Base-by-base conservation (phyloP, 2,888 invertebrate genomes). In the Patella caerulea region DNA sequence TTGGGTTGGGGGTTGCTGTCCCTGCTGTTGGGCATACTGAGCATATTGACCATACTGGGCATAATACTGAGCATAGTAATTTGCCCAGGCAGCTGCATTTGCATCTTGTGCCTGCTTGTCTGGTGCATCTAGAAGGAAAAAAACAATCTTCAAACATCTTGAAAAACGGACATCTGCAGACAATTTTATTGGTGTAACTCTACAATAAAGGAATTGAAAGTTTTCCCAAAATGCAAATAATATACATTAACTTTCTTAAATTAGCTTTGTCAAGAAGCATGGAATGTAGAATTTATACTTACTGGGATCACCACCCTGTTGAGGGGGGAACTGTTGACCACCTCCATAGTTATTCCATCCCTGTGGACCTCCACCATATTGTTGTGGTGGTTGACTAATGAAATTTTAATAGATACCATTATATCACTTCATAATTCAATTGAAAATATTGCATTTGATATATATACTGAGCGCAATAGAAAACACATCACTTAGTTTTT, bases 11-110 rank as follows among this genome's bases (percentile, higher is more conserved):
- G 86, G 82, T 76, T 84, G 83, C 17, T 82, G 86, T 65, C 78
- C 78, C 72, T 84, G 87, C 65, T 84, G 84, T 70, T 82, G 84
- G 19, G 75, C 78, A 19, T 83, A 83, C 78, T 86, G 86, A 15
- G 80, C 82, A 72, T 81, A 84, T 69, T 86, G 86, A 34, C 87
- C 88, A 79, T 88, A 87, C 84, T 90, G 91, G 69, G 88, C 87
- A 80, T 92, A 92, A 84, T 91, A 92, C 85, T 92, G 92, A 72
- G 92, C 90, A 86, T 93, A 93, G 84, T 93, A 93, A 3, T 92
- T 92, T 12, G 92, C 92, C 93, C 93, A 93, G 1, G 92, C 92
- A 56, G 92, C 92, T 45, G 92, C 92, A 85, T 92, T 92, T 69
- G 89, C 88, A 83, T 92, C 92, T 71, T 86, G 86, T 17, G 83